Percentiles rank a stretch among this genome's conserved stretches.
phyloP scores from a whole-genome alignment of 2,113 vertebrate species.

The Oceanites oceanicus region DNA sequence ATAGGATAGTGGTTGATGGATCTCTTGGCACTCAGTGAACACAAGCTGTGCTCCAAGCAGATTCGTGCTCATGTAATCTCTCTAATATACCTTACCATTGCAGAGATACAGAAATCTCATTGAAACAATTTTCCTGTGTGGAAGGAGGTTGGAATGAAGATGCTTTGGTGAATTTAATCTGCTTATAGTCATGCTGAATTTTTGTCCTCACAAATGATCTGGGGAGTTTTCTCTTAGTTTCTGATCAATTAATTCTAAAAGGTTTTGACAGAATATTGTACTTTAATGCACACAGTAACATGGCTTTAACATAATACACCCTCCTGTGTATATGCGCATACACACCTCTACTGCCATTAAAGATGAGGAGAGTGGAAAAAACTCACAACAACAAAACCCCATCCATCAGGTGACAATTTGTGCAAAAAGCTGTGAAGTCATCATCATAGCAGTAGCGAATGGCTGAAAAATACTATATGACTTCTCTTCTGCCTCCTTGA shows the following conservation, averaged over 20 bases:
- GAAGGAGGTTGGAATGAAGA: not conserved
- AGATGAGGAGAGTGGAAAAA: not conserved
- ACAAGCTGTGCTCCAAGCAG: not conserved
- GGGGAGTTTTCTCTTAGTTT: not conserved
- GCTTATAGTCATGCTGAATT: not conserved
- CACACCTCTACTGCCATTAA: not conserved
- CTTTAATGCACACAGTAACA: not conserved
- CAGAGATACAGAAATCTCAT: not conserved
- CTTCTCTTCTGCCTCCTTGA: conserved; percentile 60
- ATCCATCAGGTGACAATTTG: conserved; percentile 61
- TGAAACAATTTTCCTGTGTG: not conserved
- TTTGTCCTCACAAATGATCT: not conserved
- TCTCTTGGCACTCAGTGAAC: not conserved
- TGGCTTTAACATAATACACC: not conserved
- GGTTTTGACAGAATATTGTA: not conserved
- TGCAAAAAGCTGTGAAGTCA: conserved; percentile 41
- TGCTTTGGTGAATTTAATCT: not conserved
- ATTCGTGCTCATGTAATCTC: not conserved
- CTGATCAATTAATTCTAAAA: not conserved
- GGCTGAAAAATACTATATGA: conserved; percentile 70
- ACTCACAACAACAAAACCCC: not conserved
- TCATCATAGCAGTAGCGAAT: conserved; percentile 69
- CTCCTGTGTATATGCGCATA: not conserved
- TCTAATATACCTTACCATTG: not conserved
- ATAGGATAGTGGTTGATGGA: not conserved